These are phyloP conservation scores for Falco rusticolus DNA, from an alignment of 2,797 vertebrate genomes.

Conservation along the genomic window DNA sequence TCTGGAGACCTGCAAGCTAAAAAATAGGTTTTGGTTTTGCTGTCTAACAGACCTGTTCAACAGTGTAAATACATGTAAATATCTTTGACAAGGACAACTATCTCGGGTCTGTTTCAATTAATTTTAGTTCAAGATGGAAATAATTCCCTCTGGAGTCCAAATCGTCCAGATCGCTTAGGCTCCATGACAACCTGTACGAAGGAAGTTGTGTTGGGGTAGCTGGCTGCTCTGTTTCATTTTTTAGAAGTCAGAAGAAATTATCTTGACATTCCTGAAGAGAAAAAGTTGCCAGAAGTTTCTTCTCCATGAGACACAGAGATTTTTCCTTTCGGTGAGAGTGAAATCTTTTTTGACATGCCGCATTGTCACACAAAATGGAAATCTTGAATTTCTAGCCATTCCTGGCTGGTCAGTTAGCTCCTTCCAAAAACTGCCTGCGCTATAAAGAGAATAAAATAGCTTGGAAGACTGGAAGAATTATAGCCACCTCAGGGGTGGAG, in stretches of 20 bases:
- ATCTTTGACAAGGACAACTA: conserved; percentile 44
- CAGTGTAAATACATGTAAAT: conserved; percentile 32
- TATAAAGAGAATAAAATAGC: conserved; percentile 19
- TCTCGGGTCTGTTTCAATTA: conserved; percentile 39
- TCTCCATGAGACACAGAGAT: not conserved
- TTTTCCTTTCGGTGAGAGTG: conserved; percentile 32
- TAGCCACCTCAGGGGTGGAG: not conserved
- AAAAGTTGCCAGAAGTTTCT: conserved; percentile 53
- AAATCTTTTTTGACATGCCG: conserved; percentile 19
- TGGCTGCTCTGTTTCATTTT: conserved; percentile 60
- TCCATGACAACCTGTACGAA: conserved; percentile 51
- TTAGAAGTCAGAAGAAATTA: conserved; percentile 65
- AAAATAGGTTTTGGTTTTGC: not conserved
- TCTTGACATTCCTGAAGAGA: conserved; percentile 51
- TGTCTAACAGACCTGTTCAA: conserved; percentile 14
- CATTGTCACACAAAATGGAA: conserved; percentile 38
- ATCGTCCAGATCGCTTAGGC: not conserved
- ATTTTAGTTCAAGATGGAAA: conserved; percentile 26
- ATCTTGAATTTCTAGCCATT: conserved; percentile 28
- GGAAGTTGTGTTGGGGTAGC: conserved; percentile 44
- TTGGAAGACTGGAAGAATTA: conserved; percentile 13
- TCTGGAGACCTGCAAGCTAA: not conserved
- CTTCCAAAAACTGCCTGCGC: not conserved
- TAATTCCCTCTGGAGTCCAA: conserved; percentile 2
- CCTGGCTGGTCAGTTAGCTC: conserved; percentile 1